Conservation (phyloP, 2,797 vertebrate species). For the Merluccius polli region DNA sequence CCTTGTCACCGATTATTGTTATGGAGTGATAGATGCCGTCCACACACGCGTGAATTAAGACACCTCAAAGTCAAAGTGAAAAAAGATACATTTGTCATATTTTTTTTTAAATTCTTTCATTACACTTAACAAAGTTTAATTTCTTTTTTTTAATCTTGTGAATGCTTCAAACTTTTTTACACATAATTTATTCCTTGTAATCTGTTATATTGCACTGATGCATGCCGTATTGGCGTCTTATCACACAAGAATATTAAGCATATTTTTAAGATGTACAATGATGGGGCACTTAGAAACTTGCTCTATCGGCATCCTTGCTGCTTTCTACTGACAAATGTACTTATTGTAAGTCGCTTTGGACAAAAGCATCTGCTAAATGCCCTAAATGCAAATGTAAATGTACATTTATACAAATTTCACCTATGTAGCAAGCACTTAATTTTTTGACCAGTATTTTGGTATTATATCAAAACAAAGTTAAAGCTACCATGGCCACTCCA, state of each 20-base stretch:
- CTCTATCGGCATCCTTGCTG: no score
- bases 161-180: not conserved
- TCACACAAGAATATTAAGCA: no score
- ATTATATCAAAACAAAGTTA: not conserved
- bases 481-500: no score
- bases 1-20: constrained; percentile 61
- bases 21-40: constrained; percentile 52
- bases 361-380: no score
- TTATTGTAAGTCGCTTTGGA: no score
- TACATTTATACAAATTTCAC: not conserved
- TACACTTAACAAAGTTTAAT: not conserved
- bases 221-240: not conserved
- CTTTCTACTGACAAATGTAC: no score
- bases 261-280: no score
- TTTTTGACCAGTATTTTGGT: not conserved
- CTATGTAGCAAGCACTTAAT: not conserved
- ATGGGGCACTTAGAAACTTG: no score
- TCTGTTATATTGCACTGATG: not conserved
- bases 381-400: no score
- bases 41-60: constrained; percentile 48
- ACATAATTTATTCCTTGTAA: not conserved
- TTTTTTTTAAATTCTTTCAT: not conserved
- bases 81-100: constrained; percentile 22
- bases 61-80: constrained; percentile 41
- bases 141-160: not conserved